Evolutionary conservation across 2,113 vertebrate species (phyloP).

Genomic region (Hippocampus barbouri): DNA sequence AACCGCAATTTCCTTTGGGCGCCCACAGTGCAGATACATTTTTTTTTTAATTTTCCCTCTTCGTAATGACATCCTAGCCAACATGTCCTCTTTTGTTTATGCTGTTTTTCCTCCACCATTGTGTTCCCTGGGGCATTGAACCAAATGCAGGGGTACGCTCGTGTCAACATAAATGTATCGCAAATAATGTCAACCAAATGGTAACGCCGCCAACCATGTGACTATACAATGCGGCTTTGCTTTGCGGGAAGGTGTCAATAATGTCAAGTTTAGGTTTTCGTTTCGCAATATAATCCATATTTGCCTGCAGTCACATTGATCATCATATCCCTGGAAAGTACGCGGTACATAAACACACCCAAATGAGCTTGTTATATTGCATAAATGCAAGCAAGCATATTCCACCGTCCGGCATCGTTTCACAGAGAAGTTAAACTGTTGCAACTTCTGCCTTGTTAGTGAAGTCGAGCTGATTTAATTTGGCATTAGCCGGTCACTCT

Average conservation of each 20-base stretch:
- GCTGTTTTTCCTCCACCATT: background rate
- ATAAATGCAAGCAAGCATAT: slow-evolving; percentile 23
- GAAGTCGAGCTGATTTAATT: slow-evolving; percentile 45
- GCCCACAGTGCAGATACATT: background rate
- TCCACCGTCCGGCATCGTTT: slow-evolving; percentile 13
- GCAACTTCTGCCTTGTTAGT: slow-evolving; percentile 39
- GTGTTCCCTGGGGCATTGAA: background rate
- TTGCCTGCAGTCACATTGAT: background rate
- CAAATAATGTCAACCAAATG: background rate
- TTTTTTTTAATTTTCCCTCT: background rate
- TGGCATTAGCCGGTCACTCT: slow-evolving; percentile 33
- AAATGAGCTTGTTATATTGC: slow-evolving; percentile 1
- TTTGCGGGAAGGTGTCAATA: background rate
- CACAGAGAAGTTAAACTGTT: slow-evolving; percentile 18
- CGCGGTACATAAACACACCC: background rate
- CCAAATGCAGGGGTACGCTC: background rate
- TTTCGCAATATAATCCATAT: background rate
- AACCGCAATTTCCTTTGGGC: slow-evolving; percentile 26
- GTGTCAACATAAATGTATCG: background rate
- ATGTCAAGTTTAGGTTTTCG: background rate
- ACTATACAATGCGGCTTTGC: background rate
- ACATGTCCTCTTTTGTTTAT: background rate
- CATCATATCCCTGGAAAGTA: background rate
- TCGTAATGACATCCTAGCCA: background rate
- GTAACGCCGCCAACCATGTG: background rate